phyloP scores from a whole-genome alignment of 64 coral and sea anemone species.

The Actinia equina region DNA sequence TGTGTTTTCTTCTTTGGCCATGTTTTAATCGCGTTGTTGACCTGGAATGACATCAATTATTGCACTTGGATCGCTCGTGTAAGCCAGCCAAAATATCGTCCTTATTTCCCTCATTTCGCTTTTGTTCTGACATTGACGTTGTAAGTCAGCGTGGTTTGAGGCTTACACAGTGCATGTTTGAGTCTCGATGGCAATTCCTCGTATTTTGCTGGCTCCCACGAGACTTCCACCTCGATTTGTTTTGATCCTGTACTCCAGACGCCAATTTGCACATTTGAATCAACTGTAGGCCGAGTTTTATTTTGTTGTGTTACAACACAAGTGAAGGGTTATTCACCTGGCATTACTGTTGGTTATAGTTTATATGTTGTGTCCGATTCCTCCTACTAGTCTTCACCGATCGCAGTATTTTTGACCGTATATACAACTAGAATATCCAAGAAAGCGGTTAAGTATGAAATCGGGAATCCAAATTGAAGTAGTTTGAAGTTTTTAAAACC shows the following conservation, averaged over 20 bases:
- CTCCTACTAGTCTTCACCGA: not conserved
- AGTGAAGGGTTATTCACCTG: slow-evolving; percentile 83
- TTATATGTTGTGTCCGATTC: not conserved
- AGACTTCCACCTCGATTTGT: slow-evolving; percentile 77
- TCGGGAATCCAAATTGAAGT: not conserved
- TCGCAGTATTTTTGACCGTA: not conserved
- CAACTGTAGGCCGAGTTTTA: slow-evolving; percentile 68
- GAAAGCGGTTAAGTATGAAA: not conserved
- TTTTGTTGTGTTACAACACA: slow-evolving; percentile 67
- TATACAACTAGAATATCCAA: not conserved
- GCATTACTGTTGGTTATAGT: slow-evolving; percentile 31
- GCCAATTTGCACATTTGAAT: slow-evolving; percentile 96
- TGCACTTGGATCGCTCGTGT: slow-evolving; percentile 95
- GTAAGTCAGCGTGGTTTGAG: slow-evolving; percentile 70
- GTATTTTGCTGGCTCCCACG: slow-evolving; percentile 39
- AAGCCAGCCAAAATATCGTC: slow-evolving; percentile 89
- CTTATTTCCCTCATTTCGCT: slow-evolving; percentile 81
- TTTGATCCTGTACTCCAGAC: slow-evolving; percentile 73
- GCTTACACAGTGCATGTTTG: slow-evolving; percentile 29
- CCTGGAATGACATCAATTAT: slow-evolving; percentile 99
- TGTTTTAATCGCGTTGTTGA: slow-evolving; percentile 98
- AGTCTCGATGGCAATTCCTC: slow-evolving; percentile 50
- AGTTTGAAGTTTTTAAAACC: slow-evolving; percentile 20
- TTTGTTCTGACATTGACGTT: slow-evolving; percentile 97
- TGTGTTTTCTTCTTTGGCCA: slow-evolving; percentile 87